Evolutionary conservation across 2,113 vertebrate species (phyloP).

Genomic region (Festucalex cinctus): DNA sequence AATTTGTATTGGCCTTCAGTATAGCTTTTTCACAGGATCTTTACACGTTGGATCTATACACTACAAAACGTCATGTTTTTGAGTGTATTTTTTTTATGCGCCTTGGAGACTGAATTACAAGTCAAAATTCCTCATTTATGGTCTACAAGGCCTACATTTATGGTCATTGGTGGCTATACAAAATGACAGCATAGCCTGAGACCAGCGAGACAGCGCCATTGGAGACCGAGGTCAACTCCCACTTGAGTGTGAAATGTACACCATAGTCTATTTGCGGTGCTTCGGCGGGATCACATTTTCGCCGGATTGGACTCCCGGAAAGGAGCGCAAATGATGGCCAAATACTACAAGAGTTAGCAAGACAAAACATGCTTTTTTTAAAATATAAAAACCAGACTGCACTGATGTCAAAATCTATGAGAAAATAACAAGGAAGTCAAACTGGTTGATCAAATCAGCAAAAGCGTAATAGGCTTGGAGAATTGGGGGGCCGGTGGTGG

Average conservation of each 20-base stretch:
- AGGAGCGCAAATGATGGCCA: not conserved
- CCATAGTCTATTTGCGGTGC: constrained; percentile 39
- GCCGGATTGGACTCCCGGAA: constrained; percentile 18
- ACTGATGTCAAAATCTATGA: no score
- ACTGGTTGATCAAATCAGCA: not conserved
- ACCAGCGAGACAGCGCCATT: constrained; percentile 6
- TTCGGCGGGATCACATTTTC: constrained; percentile 28
- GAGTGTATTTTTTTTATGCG: no score
- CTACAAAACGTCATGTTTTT: no score
- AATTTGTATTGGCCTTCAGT: no score
- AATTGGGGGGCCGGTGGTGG: not conserved
- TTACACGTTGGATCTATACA: no score
- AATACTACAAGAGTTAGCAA: not conserved
- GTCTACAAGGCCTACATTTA: no score
- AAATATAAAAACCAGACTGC: no score
- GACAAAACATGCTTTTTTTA: not conserved
- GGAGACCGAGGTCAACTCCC: constrained; percentile 18
- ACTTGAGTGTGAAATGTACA: constrained; percentile 41
- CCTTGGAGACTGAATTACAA: no score
- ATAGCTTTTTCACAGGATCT: no score
- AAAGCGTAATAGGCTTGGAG: not conserved
- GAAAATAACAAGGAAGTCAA: no score
- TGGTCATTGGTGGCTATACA: not conserved
- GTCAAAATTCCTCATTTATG: no score
- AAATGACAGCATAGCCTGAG: not conserved